Percentiles rank a stretch among this genome's conserved stretches.
Evolutionary conservation across 1,140 invertebrate species (phyloP).

Genomic region (Heliothis subflexa): DNA sequence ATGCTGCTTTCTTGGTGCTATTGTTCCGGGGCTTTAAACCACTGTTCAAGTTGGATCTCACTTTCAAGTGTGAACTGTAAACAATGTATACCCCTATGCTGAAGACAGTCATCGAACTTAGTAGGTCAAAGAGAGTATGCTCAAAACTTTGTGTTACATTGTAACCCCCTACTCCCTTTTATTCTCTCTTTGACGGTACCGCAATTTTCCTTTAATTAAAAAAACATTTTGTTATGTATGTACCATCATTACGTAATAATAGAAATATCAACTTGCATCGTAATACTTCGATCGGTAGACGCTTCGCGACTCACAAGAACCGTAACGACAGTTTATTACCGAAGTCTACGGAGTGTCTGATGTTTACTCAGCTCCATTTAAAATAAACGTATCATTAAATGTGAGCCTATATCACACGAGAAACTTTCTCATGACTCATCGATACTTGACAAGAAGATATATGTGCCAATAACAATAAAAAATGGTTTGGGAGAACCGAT

Average conservation of each 20-base stretch:
- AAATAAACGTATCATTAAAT: background rate
- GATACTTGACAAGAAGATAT: constrained; percentile 48
- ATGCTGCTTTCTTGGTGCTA: background rate
- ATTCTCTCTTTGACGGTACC: background rate
- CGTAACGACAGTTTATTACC: background rate
- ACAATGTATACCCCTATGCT: background rate
- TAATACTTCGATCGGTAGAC: constrained; percentile 14
- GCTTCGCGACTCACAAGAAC: background rate
- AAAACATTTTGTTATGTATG: background rate
- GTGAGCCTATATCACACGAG: background rate
- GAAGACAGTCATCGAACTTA: constrained; percentile 7
- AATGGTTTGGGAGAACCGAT: constrained; percentile 56
- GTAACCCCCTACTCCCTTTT: background rate
- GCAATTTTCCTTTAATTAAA: background rate
- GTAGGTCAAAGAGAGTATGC: background rate
- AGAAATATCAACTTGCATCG: background rate
- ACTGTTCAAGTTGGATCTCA: constrained; percentile 5
- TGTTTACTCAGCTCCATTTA: constrained; percentile 4
- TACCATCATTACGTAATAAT: background rate
- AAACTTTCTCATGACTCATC: constrained; percentile 44
- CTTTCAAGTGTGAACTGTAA: background rate
- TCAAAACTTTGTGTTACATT: background rate
- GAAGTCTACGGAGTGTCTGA: background rate
- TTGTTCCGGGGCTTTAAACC: background rate
- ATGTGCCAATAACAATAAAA: constrained; percentile 60